Conservation (phyloP, 2,888 invertebrate species). For the Microdon myrmicae region DNA sequence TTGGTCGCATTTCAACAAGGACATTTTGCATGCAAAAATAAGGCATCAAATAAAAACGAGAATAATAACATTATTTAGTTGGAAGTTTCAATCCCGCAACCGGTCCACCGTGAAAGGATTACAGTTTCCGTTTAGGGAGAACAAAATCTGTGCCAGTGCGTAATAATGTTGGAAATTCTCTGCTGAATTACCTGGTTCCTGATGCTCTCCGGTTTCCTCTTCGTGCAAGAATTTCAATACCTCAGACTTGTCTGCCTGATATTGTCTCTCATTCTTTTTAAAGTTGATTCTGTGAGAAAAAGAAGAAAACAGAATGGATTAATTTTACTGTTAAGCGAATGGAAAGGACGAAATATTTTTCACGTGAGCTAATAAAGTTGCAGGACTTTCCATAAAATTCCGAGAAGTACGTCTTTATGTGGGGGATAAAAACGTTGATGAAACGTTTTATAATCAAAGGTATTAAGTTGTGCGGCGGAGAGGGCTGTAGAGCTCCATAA, state of each 20-base stretch:
- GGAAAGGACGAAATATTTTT: too few species aligned
- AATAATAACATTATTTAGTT: not conserved
- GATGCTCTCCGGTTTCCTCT: slow-evolving; percentile 80
- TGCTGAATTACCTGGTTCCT: slow-evolving; percentile 73
- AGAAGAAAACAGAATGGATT: slow-evolving; percentile 8
- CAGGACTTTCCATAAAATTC: too few species aligned
- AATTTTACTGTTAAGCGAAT: not conserved
- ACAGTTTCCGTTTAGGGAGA: slow-evolving; percentile 59
- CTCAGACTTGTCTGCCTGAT: slow-evolving; percentile 87
- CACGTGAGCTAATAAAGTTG: too few species aligned
- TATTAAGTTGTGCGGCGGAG: too few species aligned
- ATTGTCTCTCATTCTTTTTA: slow-evolving; percentile 93
- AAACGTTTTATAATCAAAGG: too few species aligned
- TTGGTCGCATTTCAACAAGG: too few species aligned
- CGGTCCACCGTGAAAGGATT: slow-evolving; percentile 60
- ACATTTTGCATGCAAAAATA: slow-evolving; percentile 19
- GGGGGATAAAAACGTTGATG: too few species aligned
- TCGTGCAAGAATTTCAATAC: slow-evolving; percentile 92
- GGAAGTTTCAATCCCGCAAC: slow-evolving; percentile 54
- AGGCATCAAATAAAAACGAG: slow-evolving; percentile 5
- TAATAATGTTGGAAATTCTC: slow-evolving; percentile 60
- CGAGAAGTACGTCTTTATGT: too few species aligned
- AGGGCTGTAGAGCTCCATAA: too few species aligned
- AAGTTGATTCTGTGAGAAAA: slow-evolving; percentile 82
- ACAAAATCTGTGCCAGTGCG: slow-evolving; percentile 61